Evolutionary conservation across 2,797 vertebrate genomes (phyloP).

Genomic region (Gallinago stenura): DNA sequence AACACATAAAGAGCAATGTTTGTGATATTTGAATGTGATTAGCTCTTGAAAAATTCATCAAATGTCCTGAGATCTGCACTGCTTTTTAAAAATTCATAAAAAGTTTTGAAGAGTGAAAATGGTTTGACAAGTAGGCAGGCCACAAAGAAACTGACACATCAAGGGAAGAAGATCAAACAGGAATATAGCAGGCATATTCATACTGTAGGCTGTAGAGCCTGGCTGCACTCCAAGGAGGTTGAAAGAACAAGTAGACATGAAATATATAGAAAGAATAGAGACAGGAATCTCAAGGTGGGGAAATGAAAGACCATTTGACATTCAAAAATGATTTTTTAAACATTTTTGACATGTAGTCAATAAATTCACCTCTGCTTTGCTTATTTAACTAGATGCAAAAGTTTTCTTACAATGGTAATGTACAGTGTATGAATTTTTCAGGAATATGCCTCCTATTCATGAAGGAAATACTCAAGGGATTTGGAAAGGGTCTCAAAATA

Average conservation of each 20-base stretch:
- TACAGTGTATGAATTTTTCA: neutral
- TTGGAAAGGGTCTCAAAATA: neutral
- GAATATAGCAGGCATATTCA: constrained; percentile 71
- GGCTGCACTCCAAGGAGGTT: constrained; percentile 75
- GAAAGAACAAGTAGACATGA: constrained; percentile 79
- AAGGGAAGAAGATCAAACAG: constrained; percentile 82
- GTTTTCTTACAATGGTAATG: constrained; percentile 5
- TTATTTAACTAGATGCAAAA: constrained; percentile 54
- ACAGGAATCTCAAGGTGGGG: constrained; percentile 72
- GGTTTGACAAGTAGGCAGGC: constrained; percentile 79
- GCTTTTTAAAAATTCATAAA: constrained; percentile 78
- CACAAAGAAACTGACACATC: constrained; percentile 80
- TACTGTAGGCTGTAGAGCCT: constrained; percentile 62
- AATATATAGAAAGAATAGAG: constrained; percentile 77
- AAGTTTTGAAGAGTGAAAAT: constrained; percentile 81
- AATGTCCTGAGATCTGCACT: constrained; percentile 62
- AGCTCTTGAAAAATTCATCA: constrained; percentile 77
- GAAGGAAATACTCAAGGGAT: neutral
- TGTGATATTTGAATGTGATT: constrained; percentile 69
- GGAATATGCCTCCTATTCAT: neutral
- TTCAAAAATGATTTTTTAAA: constrained; percentile 69
- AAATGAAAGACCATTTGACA: constrained; percentile 79
- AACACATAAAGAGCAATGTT: constrained; percentile 53
- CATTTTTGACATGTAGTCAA: constrained; percentile 70
- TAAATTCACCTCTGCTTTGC: constrained; percentile 61